phyloP scores from a whole-genome alignment of 2,113 vertebrate species.

The Macroglossus sobrinus region DNA sequence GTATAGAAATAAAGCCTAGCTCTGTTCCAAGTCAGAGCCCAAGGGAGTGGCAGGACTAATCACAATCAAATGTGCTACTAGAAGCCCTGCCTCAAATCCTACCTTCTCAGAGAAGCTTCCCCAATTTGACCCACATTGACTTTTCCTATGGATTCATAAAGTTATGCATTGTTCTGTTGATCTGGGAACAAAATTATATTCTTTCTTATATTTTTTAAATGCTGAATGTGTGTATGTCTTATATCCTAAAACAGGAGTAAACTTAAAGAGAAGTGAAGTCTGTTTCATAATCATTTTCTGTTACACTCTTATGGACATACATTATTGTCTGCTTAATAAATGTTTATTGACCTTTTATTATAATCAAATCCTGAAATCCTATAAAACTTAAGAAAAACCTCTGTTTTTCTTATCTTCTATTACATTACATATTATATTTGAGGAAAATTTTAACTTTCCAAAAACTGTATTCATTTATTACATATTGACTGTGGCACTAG shows the following conservation, averaged over 20 bases:
- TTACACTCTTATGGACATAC: background rate
- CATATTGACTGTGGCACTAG: background rate
- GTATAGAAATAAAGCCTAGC: background rate
- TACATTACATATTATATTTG: background rate
- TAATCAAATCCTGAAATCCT: background rate
- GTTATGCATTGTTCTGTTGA: background rate
- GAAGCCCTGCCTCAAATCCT: background rate
- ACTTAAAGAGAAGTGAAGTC: background rate
- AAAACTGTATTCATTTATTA: background rate
- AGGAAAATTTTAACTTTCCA: background rate
- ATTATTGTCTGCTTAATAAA: background rate
- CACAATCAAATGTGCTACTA: background rate
- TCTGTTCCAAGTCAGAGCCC: background rate
- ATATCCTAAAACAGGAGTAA: background rate
- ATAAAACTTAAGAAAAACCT: background rate
- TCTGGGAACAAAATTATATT: background rate
- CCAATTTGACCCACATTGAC: background rate
- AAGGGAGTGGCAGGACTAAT: rapidly evolving
- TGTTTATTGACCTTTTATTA: background rate
- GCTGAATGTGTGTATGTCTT: background rate
- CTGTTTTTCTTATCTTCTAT: background rate
- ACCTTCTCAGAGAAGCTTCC: background rate
- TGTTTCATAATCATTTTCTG: background rate
- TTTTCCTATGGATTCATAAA: background rate
- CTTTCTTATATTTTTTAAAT: background rate